Evolutionary conservation across 2,113 vertebrate species (phyloP), one percentile per base, ranked within the genome.

Genomic region (Nestor notabilis): DNA sequence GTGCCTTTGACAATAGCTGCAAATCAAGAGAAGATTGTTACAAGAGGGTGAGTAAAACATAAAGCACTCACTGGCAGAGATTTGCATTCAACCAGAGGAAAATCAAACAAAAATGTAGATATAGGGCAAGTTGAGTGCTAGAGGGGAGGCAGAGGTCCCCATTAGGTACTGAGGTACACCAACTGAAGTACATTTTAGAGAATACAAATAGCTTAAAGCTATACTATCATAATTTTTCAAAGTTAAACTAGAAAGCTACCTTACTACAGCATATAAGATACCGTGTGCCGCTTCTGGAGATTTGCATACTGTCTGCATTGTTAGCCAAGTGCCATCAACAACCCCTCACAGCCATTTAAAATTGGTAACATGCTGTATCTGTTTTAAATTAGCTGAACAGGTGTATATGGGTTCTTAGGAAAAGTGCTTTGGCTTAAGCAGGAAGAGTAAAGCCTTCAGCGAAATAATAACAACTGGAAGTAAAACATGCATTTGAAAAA

Each of bases 271-370:
- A 71, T 69, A 83, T 18, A n/a, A 71, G 49, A 60, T 23, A 35
- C 71, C 69, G 44, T 69, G 55, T 24, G 19, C 79, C 2, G 1
- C 65, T 63, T 58, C 65, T 41, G 52, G 44, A 79, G 78, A 88
- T 93, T 82, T 95, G 64, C 88, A 49, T 84, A 21, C 37, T 41
- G 17, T 78, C 69, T 88, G 18, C 49, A 33, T 79, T 89, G 74
- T 53, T 84, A 93, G 85, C 94, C 93, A 97, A 96, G 94, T 74
- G 75, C 91, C 80, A 93, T 88, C 55, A 89, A 91, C 90, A 96
- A 93, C 58, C n/a, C 96, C 93, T 90, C 93, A 65, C 50, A 71
- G 82, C 81, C 83, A 80, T 71, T 97, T 95, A 90, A 87, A 95
- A 84, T 70, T 20, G 21, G 39, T 69, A 89, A 81, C 44, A 49